Percentiles rank a stretch among this genome's conserved stretches.
Evolutionary conservation across 2,113 vertebrate species (phyloP).

Genomic region (Chaetorhynchus papuensis): DNA sequence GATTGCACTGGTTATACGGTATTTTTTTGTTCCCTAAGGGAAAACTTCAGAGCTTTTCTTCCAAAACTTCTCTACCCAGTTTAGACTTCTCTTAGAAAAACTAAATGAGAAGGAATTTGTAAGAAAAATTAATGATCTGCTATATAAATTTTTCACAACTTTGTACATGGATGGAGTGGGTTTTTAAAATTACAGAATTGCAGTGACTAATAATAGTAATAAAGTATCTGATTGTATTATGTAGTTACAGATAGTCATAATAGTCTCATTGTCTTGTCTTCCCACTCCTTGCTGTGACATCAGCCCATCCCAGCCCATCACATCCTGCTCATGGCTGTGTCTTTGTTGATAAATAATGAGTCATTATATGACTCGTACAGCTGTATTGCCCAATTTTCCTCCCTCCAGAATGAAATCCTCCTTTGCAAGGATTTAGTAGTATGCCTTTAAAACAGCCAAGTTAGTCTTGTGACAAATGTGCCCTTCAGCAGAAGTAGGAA

Average conservation of each 20-base stretch:
- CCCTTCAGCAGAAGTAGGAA: background rate
- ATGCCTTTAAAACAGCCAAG: background rate
- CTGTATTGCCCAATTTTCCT: constrained; percentile 12
- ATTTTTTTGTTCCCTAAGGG: background rate
- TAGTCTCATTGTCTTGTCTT: constrained; percentile 25
- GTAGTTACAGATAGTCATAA: constrained; percentile 44
- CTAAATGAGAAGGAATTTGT: constrained; percentile 1
- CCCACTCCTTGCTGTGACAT: constrained; percentile 45
- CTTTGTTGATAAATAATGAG: constrained; percentile 64
- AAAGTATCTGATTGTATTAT: background rate
- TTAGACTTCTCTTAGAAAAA: constrained; percentile 7
- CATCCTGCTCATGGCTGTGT: constrained; percentile 34
- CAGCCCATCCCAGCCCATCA: constrained; percentile 32
- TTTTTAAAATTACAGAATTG: background rate
- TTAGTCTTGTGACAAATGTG: background rate
- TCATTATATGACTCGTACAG: constrained; percentile 38
- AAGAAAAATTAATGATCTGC: constrained; percentile 11
- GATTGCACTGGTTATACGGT: background rate
- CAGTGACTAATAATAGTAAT: constrained; percentile 37
- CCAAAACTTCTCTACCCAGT: background rate
- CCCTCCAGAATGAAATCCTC: background rate
- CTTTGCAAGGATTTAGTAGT: background rate
- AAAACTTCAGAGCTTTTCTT: background rate
- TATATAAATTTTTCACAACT: constrained; percentile 5
- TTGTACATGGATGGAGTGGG: background rate